Evolutionary conservation across 2,797 vertebrate genomes (phyloP).

Genomic region (Crenichthys baileyi): DNA sequence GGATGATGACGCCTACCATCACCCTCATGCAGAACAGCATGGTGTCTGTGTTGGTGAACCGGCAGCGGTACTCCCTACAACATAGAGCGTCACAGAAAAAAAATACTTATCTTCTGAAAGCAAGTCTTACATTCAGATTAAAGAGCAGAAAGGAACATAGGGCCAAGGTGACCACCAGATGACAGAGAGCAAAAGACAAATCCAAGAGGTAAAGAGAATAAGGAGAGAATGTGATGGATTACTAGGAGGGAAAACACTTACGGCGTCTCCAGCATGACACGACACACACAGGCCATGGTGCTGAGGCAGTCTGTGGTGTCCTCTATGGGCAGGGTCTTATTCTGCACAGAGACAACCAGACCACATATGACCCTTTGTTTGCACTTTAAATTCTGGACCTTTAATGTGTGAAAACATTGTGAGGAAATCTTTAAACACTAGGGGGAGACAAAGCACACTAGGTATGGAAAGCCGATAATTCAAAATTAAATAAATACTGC

Average conservation of each 20-base stretch:
- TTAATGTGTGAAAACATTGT: not conserved
- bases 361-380: not conserved
- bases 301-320: slow-evolving; percentile 94
- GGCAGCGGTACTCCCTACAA: slow-evolving; percentile 89
- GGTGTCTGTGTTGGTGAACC: slow-evolving; percentile 93
- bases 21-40: slow-evolving; percentile 94
- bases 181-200: slow-evolving; percentile 16
- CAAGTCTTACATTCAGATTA: not conserved
- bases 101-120: not conserved
- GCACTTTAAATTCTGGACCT: not conserved
- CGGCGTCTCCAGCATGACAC: slow-evolving; percentile 94
- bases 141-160: not conserved
- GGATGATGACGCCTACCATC: slow-evolving; percentile 94
- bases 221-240: not conserved
- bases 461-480: no score
- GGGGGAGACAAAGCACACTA: slow-evolving; percentile 55
- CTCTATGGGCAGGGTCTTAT: slow-evolving; percentile 92
- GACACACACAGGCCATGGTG: slow-evolving; percentile 93
- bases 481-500: no score
- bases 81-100: not conserved
- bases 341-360: slow-evolving; percentile 71
- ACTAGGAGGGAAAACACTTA: slow-evolving; percentile 73
- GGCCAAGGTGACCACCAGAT: not conserved
- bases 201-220: not conserved
- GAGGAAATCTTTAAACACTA: slow-evolving; percentile 42